A percentile compares a stretch with the other conserved stretches of the same genome.
phyloP scores from a whole-genome alignment of 2,888 invertebrate species.

The Scotopteryx bipunctaria region DNA sequence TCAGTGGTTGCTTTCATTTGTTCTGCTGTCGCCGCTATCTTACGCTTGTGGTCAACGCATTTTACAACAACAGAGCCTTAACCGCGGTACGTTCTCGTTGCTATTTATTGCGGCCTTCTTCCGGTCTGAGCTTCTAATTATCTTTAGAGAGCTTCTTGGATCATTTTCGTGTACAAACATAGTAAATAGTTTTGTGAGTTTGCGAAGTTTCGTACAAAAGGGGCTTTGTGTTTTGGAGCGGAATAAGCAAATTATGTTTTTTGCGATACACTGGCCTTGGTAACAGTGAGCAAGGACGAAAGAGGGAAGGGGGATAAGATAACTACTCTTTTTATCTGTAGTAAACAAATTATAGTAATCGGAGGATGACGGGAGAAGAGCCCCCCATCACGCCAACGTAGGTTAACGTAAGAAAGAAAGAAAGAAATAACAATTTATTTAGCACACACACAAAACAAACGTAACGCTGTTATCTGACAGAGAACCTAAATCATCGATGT shows the following conservation, averaged over 20 bases:
- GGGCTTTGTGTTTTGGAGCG: constrained; percentile 6
- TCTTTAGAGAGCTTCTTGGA: constrained; percentile 22
- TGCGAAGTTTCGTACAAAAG: neutral
- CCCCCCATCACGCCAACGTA: too few relatives aligned
- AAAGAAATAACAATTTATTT: too few relatives aligned
- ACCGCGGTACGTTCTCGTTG: constrained; percentile 29
- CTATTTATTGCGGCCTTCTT: constrained; percentile 42
- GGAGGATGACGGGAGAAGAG: too few relatives aligned
- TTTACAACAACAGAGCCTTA: constrained; percentile 3
- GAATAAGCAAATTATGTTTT: constrained; percentile 9
- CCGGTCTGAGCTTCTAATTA: constrained; percentile 28
- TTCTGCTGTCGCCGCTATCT: neutral
- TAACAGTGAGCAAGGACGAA: neutral
- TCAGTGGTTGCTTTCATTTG: too few relatives aligned
- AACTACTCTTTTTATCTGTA: too few relatives aligned
- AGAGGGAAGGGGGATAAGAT: neutral
- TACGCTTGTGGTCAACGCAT: neutral
- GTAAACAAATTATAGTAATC: too few relatives aligned
- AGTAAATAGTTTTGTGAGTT: constrained; percentile 8
- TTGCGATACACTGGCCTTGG: neutral
- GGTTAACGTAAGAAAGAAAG: too few relatives aligned
- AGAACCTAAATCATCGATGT: too few relatives aligned
- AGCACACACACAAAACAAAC: too few relatives aligned
- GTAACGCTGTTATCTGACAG: too few relatives aligned
- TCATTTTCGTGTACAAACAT: constrained; percentile 6